Percentiles rank a stretch among this genome's conserved stretches.
phyloP scores from a whole-genome alignment of 1,140 invertebrate species.

The Sminthurinus signatus region DNA sequence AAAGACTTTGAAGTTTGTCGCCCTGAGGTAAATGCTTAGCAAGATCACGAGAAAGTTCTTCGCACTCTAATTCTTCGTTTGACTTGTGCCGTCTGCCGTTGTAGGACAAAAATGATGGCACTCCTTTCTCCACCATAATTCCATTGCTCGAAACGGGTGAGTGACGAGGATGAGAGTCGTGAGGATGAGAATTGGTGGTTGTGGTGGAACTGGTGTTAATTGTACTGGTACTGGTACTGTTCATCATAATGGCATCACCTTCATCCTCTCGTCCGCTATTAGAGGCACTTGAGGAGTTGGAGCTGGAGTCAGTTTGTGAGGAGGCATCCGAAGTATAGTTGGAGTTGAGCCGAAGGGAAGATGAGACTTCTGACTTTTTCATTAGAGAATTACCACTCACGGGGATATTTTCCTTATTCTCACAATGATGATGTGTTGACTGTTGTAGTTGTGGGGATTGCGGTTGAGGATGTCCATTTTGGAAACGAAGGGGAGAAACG shows the following conservation, averaged over 20 bases:
- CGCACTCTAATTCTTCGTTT: conserved; percentile 73
- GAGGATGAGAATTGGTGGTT: too few species aligned
- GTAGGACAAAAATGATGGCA: conserved; percentile 16
- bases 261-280: conserved; percentile 15
- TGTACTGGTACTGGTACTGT: too few species aligned
- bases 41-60: conserved; percentile 64
- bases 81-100: conserved; percentile 54
- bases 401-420: conserved; percentile 20
- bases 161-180: too few species aligned
- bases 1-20: conserved; percentile 61
- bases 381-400: background rate
- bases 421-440: too few species aligned
- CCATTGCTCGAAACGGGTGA: too few species aligned
- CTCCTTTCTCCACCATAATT: too few species aligned
- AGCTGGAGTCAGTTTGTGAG: conserved; percentile 30
- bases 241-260: background rate
- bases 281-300: conserved; percentile 18
- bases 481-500: conserved; percentile 22
- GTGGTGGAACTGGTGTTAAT: background rate
- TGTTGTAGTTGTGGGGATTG: too few species aligned
- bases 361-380: conserved; percentile 24
- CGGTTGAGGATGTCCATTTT: conserved; percentile 1
- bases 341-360: conserved; percentile 27
- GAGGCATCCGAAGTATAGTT: conserved; percentile 30
- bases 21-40: conserved; percentile 59